These are phyloP conservation scores for Seriola quinqueradiata DNA, from an alignment of 2,113 vertebrate genomes.

Conservation along the genomic window DNA sequence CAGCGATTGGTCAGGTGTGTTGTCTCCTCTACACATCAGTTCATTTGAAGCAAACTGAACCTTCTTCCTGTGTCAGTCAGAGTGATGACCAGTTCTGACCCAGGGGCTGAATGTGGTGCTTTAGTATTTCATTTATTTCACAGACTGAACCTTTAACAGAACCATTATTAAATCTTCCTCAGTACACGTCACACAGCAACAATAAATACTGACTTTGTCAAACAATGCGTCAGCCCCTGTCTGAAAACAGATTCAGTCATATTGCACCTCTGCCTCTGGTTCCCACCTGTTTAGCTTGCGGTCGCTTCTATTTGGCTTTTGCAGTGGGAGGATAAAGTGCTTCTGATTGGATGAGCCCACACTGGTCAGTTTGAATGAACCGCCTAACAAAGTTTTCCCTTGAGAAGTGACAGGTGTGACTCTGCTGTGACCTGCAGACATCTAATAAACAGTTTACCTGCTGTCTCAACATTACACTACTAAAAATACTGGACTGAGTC, in stretches of 20 bases:
- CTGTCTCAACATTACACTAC: not conserved
- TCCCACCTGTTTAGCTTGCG: not conserved
- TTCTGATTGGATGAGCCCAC: not conserved
- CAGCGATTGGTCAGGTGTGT: too few relatives aligned
- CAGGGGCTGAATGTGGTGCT: too few relatives aligned
- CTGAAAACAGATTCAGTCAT: not conserved
- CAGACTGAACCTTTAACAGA: not conserved
- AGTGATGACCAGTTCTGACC: too few relatives aligned
- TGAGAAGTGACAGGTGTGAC: not conserved
- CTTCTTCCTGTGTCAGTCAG: too few relatives aligned
- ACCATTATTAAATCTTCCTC: not conserved
- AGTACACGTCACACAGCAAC: not conserved
- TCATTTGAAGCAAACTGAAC: too few relatives aligned
- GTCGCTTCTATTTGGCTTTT: not conserved
- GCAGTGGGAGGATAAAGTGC: conserved; percentile 24
- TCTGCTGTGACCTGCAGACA: not conserved
- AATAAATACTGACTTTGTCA: conserved; percentile 5
- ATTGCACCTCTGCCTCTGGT: not conserved
- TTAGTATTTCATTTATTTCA: not conserved
- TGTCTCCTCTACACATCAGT: too few relatives aligned
- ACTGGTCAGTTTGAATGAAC: not conserved
- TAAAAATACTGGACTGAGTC: not conserved
- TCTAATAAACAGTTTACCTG: not conserved
- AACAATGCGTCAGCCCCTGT: not conserved
- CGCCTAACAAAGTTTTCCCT: not conserved